Percentiles rank a stretch among this genome's conserved stretches.
Conservation (phyloP, 2,888 invertebrate species). For the Therioaphis trifolii region DNA sequence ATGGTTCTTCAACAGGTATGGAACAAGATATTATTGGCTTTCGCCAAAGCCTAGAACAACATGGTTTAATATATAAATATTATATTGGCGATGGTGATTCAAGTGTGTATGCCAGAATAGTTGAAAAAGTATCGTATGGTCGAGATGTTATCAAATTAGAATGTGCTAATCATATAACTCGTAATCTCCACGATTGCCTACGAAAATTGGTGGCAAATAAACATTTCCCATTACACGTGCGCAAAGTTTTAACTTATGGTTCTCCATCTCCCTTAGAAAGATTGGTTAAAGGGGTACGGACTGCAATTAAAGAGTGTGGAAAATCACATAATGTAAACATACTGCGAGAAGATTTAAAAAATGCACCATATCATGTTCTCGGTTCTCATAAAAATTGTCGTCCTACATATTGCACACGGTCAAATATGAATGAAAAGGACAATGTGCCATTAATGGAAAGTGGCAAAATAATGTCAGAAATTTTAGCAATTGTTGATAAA, state of each 20-base stretch:
- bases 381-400: not conserved
- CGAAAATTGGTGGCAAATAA: not conserved
- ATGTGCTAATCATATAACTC: constrained; percentile 10
- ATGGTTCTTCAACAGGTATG: too few relatives aligned
- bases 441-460: not conserved
- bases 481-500: constrained; percentile 15
- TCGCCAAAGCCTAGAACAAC: too few relatives aligned
- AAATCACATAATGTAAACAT: not conserved
- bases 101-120: too few relatives aligned
- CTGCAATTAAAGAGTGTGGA: constrained; percentile 15
- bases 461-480: not conserved
- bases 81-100: too few relatives aligned
- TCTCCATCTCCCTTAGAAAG: constrained; percentile 17
- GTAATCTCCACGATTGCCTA: not conserved
- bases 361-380: not conserved
- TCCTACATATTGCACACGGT: not conserved
- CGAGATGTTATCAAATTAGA: too few relatives aligned
- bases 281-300: not conserved
- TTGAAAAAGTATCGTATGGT: too few relatives aligned
- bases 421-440: not conserved
- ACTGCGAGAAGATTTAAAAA: constrained; percentile 14
- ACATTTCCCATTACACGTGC: not conserved
- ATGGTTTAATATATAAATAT: too few relatives aligned
- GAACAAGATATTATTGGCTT: too few relatives aligned
- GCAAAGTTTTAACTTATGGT: not conserved